phyloP scores from a whole-genome alignment of 1,140 invertebrate species.

The Prorops nasuta region DNA sequence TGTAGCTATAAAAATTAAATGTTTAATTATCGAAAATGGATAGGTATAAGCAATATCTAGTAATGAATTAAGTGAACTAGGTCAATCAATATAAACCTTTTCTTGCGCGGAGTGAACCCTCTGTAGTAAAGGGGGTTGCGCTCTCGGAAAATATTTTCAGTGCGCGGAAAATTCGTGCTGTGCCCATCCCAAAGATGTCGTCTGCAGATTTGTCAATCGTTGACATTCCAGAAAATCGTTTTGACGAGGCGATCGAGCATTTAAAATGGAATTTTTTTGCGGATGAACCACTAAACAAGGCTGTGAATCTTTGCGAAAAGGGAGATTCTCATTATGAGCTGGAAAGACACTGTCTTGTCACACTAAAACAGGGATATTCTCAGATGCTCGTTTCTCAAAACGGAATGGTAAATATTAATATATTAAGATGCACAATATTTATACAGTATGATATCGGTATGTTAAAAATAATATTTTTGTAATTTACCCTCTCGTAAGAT shows the following conservation, averaged over 20 bases:
- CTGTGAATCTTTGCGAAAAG: slow-evolving; percentile 66
- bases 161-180: slow-evolving; percentile 30
- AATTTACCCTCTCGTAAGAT: too few species aligned
- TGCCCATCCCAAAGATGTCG: slow-evolving; percentile 37
- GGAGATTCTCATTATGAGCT: slow-evolving; percentile 68
- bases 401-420: slow-evolving; percentile 58
- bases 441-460: too few species aligned
- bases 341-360: slow-evolving; percentile 70
- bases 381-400: slow-evolving; percentile 66
- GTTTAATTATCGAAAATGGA: too few species aligned
- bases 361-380: slow-evolving; percentile 70
- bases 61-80: slow-evolving; percentile 40
- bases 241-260: slow-evolving; percentile 66
- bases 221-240: slow-evolving; percentile 56
- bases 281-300: slow-evolving; percentile 76
- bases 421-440: too few species aligned
- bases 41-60: too few species aligned
- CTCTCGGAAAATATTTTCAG: slow-evolving; percentile 31
- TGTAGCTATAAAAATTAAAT: too few species aligned
- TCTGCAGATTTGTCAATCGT: slow-evolving; percentile 32
- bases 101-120: slow-evolving; percentile 26
- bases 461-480: too few species aligned
- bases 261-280: slow-evolving; percentile 72
- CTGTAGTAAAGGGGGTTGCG: slow-evolving; percentile 33
- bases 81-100: slow-evolving; percentile 54